Evolutionary conservation across 2,113 vertebrate species (phyloP).

Genomic region (Lagenorhynchus albirostris): DNA sequence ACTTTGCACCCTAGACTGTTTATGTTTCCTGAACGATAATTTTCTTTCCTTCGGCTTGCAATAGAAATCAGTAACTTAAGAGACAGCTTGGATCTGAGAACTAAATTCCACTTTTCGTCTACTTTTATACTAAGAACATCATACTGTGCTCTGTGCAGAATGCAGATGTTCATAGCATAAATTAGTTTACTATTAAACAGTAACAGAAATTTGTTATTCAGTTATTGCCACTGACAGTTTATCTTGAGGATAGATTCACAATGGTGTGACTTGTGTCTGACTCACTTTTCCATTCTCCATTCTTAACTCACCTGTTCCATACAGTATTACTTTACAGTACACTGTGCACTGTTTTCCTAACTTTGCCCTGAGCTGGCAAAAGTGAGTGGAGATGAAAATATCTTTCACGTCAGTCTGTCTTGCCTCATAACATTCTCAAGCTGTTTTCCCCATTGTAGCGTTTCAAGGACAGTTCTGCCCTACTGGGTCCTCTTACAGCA

Average conservation of each 20-base stretch:
- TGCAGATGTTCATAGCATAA: background rate
- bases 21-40: rapidly evolving
- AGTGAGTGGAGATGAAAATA: conserved; percentile 61
- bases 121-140: background rate
- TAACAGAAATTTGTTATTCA: background rate
- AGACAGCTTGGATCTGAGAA: background rate
- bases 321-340: conserved; percentile 45
- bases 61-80: background rate
- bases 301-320: conserved; percentile 45
- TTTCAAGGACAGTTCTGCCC: conserved; percentile 14
- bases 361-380: conserved; percentile 53
- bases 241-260: background rate
- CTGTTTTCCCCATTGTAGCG: conserved; percentile 50
- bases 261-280: background rate
- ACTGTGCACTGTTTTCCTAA: background rate
- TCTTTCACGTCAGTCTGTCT: conserved; percentile 62
- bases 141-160: background rate
- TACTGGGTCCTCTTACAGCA: background rate
- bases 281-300: conserved; percentile 52
- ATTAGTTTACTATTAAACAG: background rate
- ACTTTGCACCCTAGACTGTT: background rate
- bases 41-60: background rate
- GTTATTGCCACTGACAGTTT: too few relatives aligned
- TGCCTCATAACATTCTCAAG: conserved; percentile 62
- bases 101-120: background rate